Evolutionary conservation across 2,797 vertebrate genomes (phyloP), one percentile per base, ranked within the genome.

Genomic region (Zenarchopterus dispar): DNA sequence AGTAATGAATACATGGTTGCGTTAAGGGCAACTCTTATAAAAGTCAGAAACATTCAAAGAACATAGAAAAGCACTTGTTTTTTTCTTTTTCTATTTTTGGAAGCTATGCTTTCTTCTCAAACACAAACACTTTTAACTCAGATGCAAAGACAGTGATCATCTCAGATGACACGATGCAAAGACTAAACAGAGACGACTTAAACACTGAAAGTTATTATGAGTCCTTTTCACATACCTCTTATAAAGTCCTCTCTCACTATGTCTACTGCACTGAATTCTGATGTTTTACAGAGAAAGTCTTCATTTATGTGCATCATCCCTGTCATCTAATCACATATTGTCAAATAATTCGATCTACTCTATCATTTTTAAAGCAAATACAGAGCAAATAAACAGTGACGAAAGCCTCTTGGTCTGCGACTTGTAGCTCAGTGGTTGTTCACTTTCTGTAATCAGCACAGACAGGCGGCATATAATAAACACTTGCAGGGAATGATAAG

Each of bases 401-500:
- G 44, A 39, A 13, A 39, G 36, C 36, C 36, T 39, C 36, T 39
- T 39, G 36, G 36, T 39, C 6, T 57, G 44, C 24, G 23, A 56
- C 51, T 59, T 70, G 55, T 49, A 66, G 65, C 55, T 23, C 21
- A 39, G 63, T 8, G 2, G 39, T 24, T 53, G 61, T 36, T 67
- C 59, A 15, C 18, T 60, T 42, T 52, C 50, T 72, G 65, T 51
- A 70, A 79, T 77, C 69, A 5, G 56, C 36, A 43, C 59, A 55
- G 4, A 67, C 78, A 71, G 73, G 51, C 51, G 55, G 60, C 7
- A 41, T 48, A 36, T 58, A 81, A 67, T 33, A 70, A 78, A 77
- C 57, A 58, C 74, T 78, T 80, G 60, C 11, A 6, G 55, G 54
- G 70, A 56, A 80, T 26, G 80, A 84, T 85, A 76, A 80, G 77